phyloP scores from a whole-genome alignment of 2,797 vertebrate genomes.

The Furcifer pardalis region DNA sequence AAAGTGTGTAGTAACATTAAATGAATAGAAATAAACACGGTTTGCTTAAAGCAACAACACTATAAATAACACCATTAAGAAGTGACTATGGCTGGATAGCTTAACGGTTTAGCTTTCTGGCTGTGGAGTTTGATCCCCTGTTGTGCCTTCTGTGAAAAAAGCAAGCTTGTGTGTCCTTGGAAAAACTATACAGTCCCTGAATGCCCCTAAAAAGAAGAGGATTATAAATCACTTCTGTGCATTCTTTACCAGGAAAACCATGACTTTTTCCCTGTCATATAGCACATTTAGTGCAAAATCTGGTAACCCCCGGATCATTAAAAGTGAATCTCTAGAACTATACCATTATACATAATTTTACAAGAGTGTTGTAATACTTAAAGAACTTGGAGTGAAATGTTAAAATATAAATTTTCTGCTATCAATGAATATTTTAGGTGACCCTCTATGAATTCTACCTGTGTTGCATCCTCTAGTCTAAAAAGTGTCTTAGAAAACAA shows the following conservation, averaged over 20 bases:
- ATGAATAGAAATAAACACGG: neutral
- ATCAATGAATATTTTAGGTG: neutral
- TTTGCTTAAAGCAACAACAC: neutral
- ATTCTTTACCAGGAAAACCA: too few species aligned
- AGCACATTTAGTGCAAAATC: constrained; percentile 10
- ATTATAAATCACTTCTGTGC: too few species aligned
- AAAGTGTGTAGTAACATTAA: neutral
- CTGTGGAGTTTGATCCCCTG: too few species aligned
- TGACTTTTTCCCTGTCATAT: too few species aligned
- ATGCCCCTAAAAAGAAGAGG: too few species aligned
- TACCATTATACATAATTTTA: neutral
- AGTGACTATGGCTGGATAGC: too few species aligned
- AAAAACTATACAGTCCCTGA: too few species aligned
- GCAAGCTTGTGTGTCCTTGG: too few species aligned
- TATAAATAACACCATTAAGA: neutral
- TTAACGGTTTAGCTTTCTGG: too few species aligned
- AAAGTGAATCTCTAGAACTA: neutral
- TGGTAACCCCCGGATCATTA: neutral
- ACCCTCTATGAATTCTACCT: neutral
- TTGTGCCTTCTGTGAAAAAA: too few species aligned
- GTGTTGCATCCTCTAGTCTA: neutral
- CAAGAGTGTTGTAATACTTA: neutral
- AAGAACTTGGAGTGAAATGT: neutral
- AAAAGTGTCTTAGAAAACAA: neutral
- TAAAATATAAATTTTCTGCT: neutral